Base-by-base conservation (phyloP, 2,888 invertebrate genomes). In the Cryptocephalus primarius region DNA sequence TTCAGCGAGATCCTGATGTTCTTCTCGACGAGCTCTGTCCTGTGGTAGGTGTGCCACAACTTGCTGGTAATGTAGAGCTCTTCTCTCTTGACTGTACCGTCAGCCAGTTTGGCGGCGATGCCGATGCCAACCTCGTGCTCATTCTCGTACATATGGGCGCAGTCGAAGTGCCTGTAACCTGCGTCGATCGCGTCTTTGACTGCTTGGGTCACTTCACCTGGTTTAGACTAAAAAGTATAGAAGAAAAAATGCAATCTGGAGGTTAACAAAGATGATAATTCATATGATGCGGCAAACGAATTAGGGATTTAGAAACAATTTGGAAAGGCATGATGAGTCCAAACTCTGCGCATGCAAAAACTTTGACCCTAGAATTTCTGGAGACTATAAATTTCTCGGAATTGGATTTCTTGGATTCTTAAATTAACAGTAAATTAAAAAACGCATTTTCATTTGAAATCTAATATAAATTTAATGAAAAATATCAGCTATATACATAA, bases 41-140 rank as follows among this genome's bases (percentile, higher is more conserved):
- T 78, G 66, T 95, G 94, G 69, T 80, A 88, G 0, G 89, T 91
- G 72, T 92, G 90, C 93, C 93, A 93, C 3, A 90, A 67, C 77
- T 91, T 88, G 46, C 85, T 85, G 44, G 59, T 59, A 52, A 87
- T 74, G 66, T 84, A 87, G 0, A 88, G 66, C 31, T 83, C 80
- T 58, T 82, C 80, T 6, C 88, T 75, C 56, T 79, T 83, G 1
- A 88, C 76, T 4, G 53, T 54, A 12, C 57, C 57, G 44, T 59
- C 59, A 4, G 33, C 45, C n/a, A 58, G 32, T 52, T 58, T 58
- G 13, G 54, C 55, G 13, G 45, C 47, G 11, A 59, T 31, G 12
- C 46, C 55, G 14, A 10, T 68, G 0, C 87, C 87, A 0, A 88
- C 76, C 62, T 85, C 84, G 1, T 78, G 75, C 59, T 85, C 85